Evolutionary conservation across 2,888 invertebrate species (phyloP), one percentile per base, ranked within the genome.

Genomic region (Coelopa pilipes): DNA sequence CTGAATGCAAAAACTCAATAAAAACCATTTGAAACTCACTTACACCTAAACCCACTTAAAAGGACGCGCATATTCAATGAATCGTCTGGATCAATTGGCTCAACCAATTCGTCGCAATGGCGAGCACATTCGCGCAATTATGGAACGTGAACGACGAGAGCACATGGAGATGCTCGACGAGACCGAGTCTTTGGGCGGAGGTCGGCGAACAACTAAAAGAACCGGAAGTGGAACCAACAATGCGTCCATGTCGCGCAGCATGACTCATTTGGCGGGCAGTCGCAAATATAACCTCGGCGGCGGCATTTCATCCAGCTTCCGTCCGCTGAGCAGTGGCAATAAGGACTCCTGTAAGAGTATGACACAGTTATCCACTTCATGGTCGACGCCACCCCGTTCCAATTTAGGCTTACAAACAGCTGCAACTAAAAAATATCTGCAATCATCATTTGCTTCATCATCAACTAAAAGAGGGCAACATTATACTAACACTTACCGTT

Each of bases 11-110:
- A 34, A 34, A 34, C 34, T 7, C 34, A 34, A 34, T 34, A 34
- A 24, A 60, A 60, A 60, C 24, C 60, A 60, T 24, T 57, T 24
- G 13, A 60, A 1, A 21, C 24, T 60, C 60, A 19, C 60, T 34
- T 24, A 21, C 10, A 60, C 49, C 17, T 19, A 66, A 65, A 66
- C 17, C 66, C 21, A 67, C 34, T 59, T 13, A 66, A 66, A 79
- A 93, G 93, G 93, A 92, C 95, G 96, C 92, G 96, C 96, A 85
- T 94, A 94, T 90, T 96, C 96, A 88, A 96, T 96, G 96, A 94
- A 96, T 85, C 93, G 96, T 82, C 92, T 96, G 90, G 96, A 96
- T 91, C 92, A 93, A 87, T 90, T 94, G 88, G 91, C 94, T 82
- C 92, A 91, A 89, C 93, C 94, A 80, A 90, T 93, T 82, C 89